A percentile compares a stretch with the other conserved stretches of the same genome.
Conservation (phyloP, 2,888 invertebrate genomes). For the Scaeva pyrastri region DNA sequence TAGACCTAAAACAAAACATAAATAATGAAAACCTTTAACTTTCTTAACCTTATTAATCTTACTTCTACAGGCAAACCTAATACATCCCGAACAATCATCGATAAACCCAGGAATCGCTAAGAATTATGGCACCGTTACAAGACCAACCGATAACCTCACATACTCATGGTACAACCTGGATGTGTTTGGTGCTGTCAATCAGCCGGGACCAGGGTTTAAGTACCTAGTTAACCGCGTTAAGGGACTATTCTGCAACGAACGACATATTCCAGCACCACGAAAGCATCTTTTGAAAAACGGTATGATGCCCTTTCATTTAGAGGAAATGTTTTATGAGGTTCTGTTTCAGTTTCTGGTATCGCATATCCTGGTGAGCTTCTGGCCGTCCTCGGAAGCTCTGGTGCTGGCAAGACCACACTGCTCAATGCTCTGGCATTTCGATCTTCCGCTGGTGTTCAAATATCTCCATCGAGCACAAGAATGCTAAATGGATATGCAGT, state of each 20-base stretch:
- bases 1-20: too few relatives aligned
- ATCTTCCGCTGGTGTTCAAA: slow-evolving; percentile 88
- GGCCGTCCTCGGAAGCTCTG: slow-evolving; percentile 95
- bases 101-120: slow-evolving; percentile 79
- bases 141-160: slow-evolving; percentile 84
- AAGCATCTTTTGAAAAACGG: slow-evolving; percentile 91
- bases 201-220: slow-evolving; percentile 82
- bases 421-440: slow-evolving; percentile 94
- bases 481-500: slow-evolving; percentile 91
- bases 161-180: slow-evolving; percentile 93
- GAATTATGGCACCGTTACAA: slow-evolving; percentile 81
- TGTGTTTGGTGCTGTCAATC: slow-evolving; percentile 88
- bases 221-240: slow-evolving; percentile 85
- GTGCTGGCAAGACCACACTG: slow-evolving; percentile 97
- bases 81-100: slow-evolving; percentile 78
- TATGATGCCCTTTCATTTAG: slow-evolving; percentile 79
- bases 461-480: slow-evolving; percentile 85
- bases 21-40: too few relatives aligned
- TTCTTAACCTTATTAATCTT: too few relatives aligned
- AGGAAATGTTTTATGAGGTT: background rate
- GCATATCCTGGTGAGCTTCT: slow-evolving; percentile 94
- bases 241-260: slow-evolving; percentile 81
- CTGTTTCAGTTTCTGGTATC: slow-evolving; percentile 89
- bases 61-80: slow-evolving; percentile 23
- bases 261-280: slow-evolving; percentile 83